These are phyloP conservation scores for Dioctria rufipes DNA, from an alignment of 2,888 invertebrate species.

Conservation along the genomic window DNA sequence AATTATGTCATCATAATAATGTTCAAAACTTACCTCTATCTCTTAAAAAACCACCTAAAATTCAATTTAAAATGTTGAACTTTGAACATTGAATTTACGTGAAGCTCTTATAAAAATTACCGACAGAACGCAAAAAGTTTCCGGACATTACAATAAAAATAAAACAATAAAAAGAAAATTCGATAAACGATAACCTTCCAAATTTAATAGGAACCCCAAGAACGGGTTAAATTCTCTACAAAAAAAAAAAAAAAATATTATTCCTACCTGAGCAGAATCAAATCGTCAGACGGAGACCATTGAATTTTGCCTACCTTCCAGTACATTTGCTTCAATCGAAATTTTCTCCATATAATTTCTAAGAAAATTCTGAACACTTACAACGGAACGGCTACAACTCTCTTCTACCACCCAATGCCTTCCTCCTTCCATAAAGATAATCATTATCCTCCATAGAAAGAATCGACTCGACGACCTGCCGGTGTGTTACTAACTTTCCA, in stretches of 20 bases:
- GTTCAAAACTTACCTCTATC: too few relatives aligned
- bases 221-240: constrained; percentile 26
- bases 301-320: constrained; percentile 41
- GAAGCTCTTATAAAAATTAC: too few relatives aligned
- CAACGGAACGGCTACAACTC: not conserved
- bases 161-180: constrained; percentile 31
- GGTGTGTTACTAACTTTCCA: constrained; percentile 36
- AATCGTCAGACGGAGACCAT: constrained; percentile 18
- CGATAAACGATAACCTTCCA: constrained; percentile 5
- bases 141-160: constrained; percentile 29
- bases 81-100: not conserved
- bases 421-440: constrained; percentile 25
- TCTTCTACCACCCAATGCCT: not conserved
- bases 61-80: too few relatives aligned
- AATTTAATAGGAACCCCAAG: constrained; percentile 30
- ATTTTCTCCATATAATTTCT: constrained; percentile 31
- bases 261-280: constrained; percentile 44
- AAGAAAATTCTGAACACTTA: not conserved
- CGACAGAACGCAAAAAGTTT: constrained; percentile 9
- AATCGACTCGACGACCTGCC: not conserved
- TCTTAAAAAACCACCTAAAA: too few relatives aligned
- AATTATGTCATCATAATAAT: too few relatives aligned
- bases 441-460: constrained; percentile 8
- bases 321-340: constrained; percentile 42
- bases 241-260: not conserved